Conservation (phyloP, 2,888 invertebrate genomes). For the Lepidonotus clava region DNA sequence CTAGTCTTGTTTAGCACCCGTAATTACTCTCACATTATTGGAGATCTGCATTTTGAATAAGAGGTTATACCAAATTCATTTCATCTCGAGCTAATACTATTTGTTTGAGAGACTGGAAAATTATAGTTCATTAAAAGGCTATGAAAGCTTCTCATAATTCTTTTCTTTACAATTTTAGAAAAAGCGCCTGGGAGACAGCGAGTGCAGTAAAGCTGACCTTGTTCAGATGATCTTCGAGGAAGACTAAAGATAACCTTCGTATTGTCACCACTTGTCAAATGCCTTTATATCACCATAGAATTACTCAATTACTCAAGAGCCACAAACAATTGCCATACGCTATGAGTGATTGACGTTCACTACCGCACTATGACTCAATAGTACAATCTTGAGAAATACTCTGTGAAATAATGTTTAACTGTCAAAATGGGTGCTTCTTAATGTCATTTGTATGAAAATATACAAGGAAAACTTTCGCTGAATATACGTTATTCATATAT, state of each 20-base stretch:
- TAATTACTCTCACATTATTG: background rate
- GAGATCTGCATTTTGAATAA: background rate
- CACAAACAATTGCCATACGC: too few species aligned
- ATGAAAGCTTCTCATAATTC: background rate
- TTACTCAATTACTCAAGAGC: background rate
- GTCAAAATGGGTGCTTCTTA: too few species aligned
- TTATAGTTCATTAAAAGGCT: background rate
- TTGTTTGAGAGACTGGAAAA: background rate
- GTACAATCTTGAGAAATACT: too few species aligned
- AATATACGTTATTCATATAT: too few species aligned
- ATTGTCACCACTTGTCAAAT: background rate
- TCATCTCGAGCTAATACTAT: background rate
- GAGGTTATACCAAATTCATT: background rate
- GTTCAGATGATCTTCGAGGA: constrained; percentile 89
- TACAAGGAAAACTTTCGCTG: too few species aligned
- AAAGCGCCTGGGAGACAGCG: constrained; percentile 89
- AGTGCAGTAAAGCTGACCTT: constrained; percentile 87
- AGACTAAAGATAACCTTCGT: constrained; percentile 64
- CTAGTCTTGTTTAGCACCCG: background rate
- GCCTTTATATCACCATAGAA: too few species aligned
- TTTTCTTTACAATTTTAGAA: constrained; percentile 79
- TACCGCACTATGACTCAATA: too few species aligned
- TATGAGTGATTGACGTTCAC: too few species aligned
- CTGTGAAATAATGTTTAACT: too few species aligned
- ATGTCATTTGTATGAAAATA: too few species aligned